Evolutionary conservation across 2,113 vertebrate genomes (phyloP).

Genomic region (Phylloscopus trochilus): DNA sequence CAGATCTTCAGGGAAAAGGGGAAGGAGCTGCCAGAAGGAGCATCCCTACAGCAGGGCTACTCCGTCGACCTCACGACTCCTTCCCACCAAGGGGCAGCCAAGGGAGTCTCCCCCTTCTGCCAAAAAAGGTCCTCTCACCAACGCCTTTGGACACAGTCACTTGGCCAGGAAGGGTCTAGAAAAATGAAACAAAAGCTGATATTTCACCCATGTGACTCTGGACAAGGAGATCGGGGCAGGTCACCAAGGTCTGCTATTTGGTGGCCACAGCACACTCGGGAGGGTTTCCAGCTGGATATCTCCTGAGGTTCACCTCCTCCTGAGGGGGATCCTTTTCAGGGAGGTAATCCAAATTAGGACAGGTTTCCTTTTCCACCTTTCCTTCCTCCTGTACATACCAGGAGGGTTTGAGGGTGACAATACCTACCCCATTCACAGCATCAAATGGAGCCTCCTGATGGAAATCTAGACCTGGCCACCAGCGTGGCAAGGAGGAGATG

Average conservation of each 20-base stretch:
- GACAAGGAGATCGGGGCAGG: neutral
- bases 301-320: neutral
- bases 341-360: neutral
- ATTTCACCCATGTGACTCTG: neutral
- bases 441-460: neutral
- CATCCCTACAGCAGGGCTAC: neutral
- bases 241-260: neutral
- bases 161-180: conserved; percentile 40
- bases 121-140: conserved; percentile 16
- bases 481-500: neutral
- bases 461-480: neutral
- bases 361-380: neutral
- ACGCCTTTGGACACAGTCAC: neutral
- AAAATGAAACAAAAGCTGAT: conserved; percentile 1
- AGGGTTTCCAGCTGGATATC: neutral
- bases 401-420: rapidly evolving
- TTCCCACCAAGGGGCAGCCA: neutral
- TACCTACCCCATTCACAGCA: neutral
- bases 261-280: neutral
- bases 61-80: rapidly evolving
- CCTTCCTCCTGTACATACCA: neutral
- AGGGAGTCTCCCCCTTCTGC: neutral
- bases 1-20: neutral
- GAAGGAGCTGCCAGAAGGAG: neutral
- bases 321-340: neutral